phyloP scores from a whole-genome alignment of 2,113 vertebrate species.

The zebrafish (Danio rerio) region GRCz12tu NC_133179.1:11064501-11065000 shows the following conservation, averaged over 20 bases:
- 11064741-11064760: not conserved
- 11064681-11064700: not conserved
- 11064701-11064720: not conserved
- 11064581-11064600: conserved; percentile 4
- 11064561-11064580: conserved; percentile 2
- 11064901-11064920: no score
- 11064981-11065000: no score
- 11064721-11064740: not conserved
- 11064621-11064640: not conserved
- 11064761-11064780: not conserved
- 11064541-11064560: conserved; percentile 9
- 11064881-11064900: no score
- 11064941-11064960: no score
- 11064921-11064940: no score
- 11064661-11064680: not conserved
- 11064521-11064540: not conserved
- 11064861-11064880: no score
- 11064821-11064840: no score
- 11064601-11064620: not conserved
- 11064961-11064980: no score
- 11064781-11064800: no score
- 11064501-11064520: conserved; percentile 35
- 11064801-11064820: no score
- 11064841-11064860: no score
- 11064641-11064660: not conserved